These are phyloP conservation scores for Tenualosa ilisha DNA, from an alignment of 2,797 vertebrate species.

Conservation along the genomic window DNA sequence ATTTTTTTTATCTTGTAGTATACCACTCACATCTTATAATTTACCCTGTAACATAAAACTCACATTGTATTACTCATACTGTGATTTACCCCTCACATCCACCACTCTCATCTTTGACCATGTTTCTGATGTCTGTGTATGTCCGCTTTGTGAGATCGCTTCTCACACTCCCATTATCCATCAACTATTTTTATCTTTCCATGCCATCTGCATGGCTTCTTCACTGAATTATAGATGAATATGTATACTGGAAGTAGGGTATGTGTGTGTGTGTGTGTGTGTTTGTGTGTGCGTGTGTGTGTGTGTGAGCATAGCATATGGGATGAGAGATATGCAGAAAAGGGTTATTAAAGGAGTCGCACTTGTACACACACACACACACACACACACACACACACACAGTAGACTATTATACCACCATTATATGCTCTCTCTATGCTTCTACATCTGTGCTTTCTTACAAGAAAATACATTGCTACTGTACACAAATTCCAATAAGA, in stretches of 20 bases:
- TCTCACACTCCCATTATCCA: background rate
- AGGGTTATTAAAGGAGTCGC: background rate
- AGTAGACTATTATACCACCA: background rate
- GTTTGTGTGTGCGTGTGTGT: background rate
- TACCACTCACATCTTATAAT: background rate
- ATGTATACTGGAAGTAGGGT: slow-evolving; percentile 9
- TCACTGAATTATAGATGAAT: slow-evolving; percentile 22
- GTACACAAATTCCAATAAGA: background rate
- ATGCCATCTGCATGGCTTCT: background rate
- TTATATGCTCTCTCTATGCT: background rate
- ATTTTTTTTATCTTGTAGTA: no score
- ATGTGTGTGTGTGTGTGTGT: background rate
- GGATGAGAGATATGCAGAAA: background rate
- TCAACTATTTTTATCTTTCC: background rate
- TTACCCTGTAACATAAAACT: no score
- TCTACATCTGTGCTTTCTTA: no score
- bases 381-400: background rate
- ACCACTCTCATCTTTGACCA: background rate
- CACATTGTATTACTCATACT: no score
- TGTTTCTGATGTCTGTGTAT: background rate
- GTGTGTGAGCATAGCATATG: background rate
- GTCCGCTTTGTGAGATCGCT: background rate
- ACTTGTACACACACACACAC: background rate
- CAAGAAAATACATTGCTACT: background rate
- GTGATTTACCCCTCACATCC: background rate